Percentiles rank a stretch among this genome's conserved stretches.
Evolutionary conservation across 2,113 vertebrate species (phyloP).

Genomic region (Anas platyrhynchos): DNA sequence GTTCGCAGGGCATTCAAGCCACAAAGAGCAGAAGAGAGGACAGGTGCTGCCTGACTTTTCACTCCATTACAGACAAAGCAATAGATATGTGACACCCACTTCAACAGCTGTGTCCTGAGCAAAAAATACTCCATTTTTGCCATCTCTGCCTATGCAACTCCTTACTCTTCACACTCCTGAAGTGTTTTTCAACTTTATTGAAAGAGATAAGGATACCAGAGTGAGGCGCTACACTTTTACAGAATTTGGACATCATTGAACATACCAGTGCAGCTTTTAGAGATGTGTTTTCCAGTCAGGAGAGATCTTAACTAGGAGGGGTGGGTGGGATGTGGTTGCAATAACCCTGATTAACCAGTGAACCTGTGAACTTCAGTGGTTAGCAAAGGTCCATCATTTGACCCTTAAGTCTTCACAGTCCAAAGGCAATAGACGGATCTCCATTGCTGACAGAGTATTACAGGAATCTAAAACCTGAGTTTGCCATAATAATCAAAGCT

Average conservation of each 20-base stretch:
- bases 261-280: background rate
- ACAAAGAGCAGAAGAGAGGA: background rate
- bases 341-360: background rate
- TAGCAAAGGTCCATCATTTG: background rate
- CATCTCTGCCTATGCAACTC: background rate
- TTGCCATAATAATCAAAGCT: background rate
- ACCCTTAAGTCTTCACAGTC: background rate
- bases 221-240: background rate
- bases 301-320: background rate
- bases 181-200: background rate
- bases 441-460: background rate
- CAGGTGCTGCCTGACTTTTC: background rate
- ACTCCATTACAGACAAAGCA: background rate
- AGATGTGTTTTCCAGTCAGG: background rate
- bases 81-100: background rate
- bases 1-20: rapidly evolving
- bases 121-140: background rate
- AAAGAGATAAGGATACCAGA: background rate
- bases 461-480: background rate
- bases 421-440: background rate
- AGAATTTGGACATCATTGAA: background rate
- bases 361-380: background rate
- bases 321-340: background rate
- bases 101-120: background rate
- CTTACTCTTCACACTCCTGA: background rate